Percentiles rank a stretch among this genome's conserved stretches.
phyloP scores from a whole-genome alignment of 2,797 vertebrate species.

The Botia kubotai region DNA sequence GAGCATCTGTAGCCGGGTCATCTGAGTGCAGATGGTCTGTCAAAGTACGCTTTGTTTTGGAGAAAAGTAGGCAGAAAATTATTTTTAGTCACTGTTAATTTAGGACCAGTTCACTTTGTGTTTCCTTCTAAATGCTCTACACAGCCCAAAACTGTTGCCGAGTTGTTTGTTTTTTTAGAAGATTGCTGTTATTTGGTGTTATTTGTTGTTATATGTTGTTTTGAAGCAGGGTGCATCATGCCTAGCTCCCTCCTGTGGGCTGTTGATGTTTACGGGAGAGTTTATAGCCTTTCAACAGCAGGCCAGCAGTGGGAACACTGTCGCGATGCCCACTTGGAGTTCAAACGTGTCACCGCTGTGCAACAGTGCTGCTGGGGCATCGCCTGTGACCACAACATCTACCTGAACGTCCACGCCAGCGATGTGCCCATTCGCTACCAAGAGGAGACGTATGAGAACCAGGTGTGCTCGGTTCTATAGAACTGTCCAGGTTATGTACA shows the following conservation, averaged over 20 bases:
- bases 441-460: slow-evolving; percentile 96
- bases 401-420: slow-evolving; percentile 87
- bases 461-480: slow-evolving; percentile 74
- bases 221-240: slow-evolving; percentile 74
- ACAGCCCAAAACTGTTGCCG: not conserved
- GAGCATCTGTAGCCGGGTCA: not conserved
- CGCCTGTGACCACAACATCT: slow-evolving; percentile 90
- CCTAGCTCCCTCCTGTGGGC: slow-evolving; percentile 89
- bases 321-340: slow-evolving; percentile 85
- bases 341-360: slow-evolving; percentile 88
- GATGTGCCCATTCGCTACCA: slow-evolving; percentile 90
- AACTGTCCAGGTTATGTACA: not conserved
- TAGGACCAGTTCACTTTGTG: not conserved
- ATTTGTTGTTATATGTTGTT: slow-evolving; percentile 21
- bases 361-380: slow-evolving; percentile 96
- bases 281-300: slow-evolving; percentile 88
- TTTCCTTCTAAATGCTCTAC: not conserved
- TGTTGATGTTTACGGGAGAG: slow-evolving; percentile 90
- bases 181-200: not conserved
- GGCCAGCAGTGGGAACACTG: slow-evolving; percentile 93
- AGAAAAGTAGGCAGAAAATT: not conserved
- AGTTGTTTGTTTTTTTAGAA: not conserved
- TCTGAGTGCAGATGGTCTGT: not conserved
- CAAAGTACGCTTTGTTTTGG: not conserved
- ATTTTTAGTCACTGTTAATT: not conserved